phyloP scores from a whole-genome alignment of 30 jellyfish, hydroid and myxozoan genomes.

The Hydractinia echinata region DNA sequence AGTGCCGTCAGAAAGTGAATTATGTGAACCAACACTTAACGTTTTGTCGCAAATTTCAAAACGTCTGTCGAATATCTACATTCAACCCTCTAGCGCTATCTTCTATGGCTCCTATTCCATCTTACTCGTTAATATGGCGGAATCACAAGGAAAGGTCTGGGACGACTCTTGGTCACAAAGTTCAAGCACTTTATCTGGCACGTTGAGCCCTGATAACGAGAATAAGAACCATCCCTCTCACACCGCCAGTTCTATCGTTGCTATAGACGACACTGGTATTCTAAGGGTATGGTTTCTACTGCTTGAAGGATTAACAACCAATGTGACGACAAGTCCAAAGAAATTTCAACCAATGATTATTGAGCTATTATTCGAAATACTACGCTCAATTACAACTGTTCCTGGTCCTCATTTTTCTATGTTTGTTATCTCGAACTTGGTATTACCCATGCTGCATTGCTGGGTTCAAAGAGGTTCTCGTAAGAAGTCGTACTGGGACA shows the following conservation, averaged over 20 bases:
- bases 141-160: conserved; percentile 80
- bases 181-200: conserved; percentile 55
- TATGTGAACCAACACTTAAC: conserved; percentile 77
- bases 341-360: conserved; percentile 79
- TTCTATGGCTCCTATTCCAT: conserved; percentile 90
- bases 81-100: conserved; percentile 86
- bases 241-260: conserved; percentile 85
- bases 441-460: conserved; percentile 89
- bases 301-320: conserved; percentile 82
- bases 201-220: conserved; percentile 58
- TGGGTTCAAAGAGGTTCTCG: conserved; percentile 90
- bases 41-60: conserved; percentile 74
- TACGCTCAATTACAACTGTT: conserved; percentile 76
- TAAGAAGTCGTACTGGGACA: conserved; percentile 61
- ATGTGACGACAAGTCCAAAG: conserved; percentile 79
- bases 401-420: conserved; percentile 99
- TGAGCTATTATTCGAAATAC: conserved; percentile 85
- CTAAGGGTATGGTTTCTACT: conserved; percentile 93
- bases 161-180: conserved; percentile 91
- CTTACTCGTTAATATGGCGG: conserved; percentile 65
- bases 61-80: conserved; percentile 72
- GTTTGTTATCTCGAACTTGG: conserved; percentile 83
- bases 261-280: conserved; percentile 98
- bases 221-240: conserved; percentile 23
- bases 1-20: conserved; percentile 49